Conservation (phyloP, 2,797 vertebrate species). For the Eulemur rubriventer region DNA sequence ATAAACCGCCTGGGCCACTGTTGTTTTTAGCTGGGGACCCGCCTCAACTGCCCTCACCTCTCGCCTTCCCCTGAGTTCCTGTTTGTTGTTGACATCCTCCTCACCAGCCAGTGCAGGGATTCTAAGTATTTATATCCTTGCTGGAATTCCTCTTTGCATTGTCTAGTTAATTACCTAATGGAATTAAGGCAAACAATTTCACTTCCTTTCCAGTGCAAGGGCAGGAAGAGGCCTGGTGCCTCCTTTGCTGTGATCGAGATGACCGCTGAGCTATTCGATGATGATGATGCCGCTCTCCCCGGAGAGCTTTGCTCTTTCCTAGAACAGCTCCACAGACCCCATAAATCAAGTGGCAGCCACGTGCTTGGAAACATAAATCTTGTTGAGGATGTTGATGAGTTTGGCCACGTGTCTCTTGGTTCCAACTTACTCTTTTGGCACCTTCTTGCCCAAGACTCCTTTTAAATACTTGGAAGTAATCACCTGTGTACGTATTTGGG, state of each 20-base stretch:
- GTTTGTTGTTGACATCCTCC: conserved; percentile 72
- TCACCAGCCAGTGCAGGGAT: not conserved
- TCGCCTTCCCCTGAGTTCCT: conserved; percentile 33
- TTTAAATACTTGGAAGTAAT: conserved; percentile 73
- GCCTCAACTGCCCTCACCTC: not conserved
- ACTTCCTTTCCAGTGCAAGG: conserved; percentile 55
- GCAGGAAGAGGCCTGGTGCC: conserved; percentile 47
- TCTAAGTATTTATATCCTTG: conserved; percentile 65
- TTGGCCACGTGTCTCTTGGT: conserved; percentile 12
- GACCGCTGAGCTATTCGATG: not conserved
- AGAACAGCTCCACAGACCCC: not conserved
- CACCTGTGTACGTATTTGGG: conserved; percentile 54
- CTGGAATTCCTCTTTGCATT: conserved; percentile 66
- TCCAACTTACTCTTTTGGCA: not conserved
- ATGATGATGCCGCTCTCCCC: not conserved
- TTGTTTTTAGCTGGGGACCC: conserved; percentile 50
- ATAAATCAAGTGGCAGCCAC: conserved; percentile 7
- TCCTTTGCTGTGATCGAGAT: conserved; percentile 23
- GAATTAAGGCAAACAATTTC: conserved; percentile 65
- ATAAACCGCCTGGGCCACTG: not conserved
- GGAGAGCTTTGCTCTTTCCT: not conserved
- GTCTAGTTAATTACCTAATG: conserved; percentile 75
- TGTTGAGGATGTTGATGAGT: conserved; percentile 38
- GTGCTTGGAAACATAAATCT: not conserved
- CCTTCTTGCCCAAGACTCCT: conserved; percentile 47